A percentile compares a stretch with the other conserved stretches of the same genome.
Conservation (phyloP, 2,888 invertebrate genomes). For the Heliconius aoede region DNA sequence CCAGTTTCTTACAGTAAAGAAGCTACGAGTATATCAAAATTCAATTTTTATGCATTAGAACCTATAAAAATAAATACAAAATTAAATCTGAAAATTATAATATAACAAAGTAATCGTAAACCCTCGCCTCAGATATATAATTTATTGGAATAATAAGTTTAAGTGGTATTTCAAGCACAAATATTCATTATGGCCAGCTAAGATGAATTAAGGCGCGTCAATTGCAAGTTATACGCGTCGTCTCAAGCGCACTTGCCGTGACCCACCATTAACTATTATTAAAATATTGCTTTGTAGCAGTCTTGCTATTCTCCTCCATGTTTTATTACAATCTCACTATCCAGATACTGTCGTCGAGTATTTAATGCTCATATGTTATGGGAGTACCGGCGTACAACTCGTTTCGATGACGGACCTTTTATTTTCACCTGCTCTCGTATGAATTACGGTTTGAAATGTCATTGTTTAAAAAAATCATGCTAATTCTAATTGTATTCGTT, state of each 20-base stretch:
- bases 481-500: too few species aligned
- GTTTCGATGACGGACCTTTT: slow-evolving; percentile 59
- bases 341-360: slow-evolving; percentile 79
- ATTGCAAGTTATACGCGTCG: slow-evolving; percentile 79
- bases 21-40: background rate
- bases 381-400: slow-evolving; percentile 66
- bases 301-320: slow-evolving; percentile 78
- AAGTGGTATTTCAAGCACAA: slow-evolving; percentile 26
- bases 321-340: slow-evolving; percentile 74
- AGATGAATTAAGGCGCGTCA: slow-evolving; percentile 77
- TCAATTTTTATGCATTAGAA: background rate
- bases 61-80: background rate
- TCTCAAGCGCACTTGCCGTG: slow-evolving; percentile 73
- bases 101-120: slow-evolving; percentile 17
- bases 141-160: slow-evolving; percentile 20
- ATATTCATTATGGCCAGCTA: slow-evolving; percentile 64
- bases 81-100: background rate
- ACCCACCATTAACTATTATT: slow-evolving; percentile 82
- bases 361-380: slow-evolving; percentile 79
- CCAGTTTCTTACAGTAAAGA: background rate
- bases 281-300: slow-evolving; percentile 80
- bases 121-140: background rate
- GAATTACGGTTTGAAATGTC: slow-evolving; percentile 55
- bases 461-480: slow-evolving; percentile 10
- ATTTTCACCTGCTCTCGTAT: slow-evolving; percentile 71